Conservation (phyloP, 2,797 vertebrate species). For the Gallinago nigripennis region DNA sequence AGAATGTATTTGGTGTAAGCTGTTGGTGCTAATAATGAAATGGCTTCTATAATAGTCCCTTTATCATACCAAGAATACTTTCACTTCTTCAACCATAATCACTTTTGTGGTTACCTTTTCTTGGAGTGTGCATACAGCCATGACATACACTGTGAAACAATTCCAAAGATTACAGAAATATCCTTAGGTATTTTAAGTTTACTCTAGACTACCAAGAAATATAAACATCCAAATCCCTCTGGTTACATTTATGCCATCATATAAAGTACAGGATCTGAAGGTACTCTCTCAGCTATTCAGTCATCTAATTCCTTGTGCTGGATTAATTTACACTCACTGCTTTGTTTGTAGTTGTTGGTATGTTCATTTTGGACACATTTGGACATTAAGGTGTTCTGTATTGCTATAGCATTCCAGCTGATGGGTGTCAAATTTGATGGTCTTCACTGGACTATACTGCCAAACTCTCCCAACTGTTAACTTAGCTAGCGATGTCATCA, state of each 20-base stretch:
- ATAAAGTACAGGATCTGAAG: background rate
- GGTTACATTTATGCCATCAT: background rate
- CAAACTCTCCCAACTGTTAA: background rate
- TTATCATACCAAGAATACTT: background rate
- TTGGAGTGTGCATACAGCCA: background rate
- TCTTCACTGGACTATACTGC: background rate
- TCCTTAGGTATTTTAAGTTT: background rate
- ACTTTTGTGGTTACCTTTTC: background rate
- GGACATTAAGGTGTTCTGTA: background rate
- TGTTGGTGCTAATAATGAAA: background rate
- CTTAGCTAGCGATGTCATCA: background rate
- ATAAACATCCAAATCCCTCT: background rate
- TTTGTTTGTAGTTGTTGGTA: background rate
- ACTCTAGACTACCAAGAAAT: background rate
- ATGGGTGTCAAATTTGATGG: background rate
- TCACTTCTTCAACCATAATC: background rate
- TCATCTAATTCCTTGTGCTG: background rate
- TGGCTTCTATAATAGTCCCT: background rate
- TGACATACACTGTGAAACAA: background rate
- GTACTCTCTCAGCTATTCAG: background rate
- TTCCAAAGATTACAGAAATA: background rate
- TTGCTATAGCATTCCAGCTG: background rate
- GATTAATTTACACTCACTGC: background rate
- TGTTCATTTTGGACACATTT: background rate
- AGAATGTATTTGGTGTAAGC: background rate